Evolutionary conservation across 2,797 vertebrate species (phyloP).

Genomic region (Sebastes flavidus): DNA sequence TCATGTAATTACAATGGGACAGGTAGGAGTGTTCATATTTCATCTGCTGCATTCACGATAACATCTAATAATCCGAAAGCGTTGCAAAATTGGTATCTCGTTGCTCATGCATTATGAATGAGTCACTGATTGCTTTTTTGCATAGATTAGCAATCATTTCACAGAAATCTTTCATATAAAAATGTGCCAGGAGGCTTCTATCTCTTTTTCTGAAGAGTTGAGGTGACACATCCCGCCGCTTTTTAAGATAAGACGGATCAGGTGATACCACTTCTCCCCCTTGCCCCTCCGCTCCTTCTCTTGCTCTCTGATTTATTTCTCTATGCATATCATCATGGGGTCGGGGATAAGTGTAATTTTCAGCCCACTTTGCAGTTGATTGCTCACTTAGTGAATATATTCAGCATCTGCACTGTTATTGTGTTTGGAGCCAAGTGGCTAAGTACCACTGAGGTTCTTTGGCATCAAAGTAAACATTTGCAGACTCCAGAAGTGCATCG

Average conservation of each 20-base stretch:
- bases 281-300: slow-evolving; percentile 60
- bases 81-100: slow-evolving; percentile 82
- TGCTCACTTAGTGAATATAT: slow-evolving; percentile 82
- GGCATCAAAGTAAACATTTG: slow-evolving; percentile 72
- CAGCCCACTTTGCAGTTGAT: slow-evolving; percentile 78
- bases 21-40: slow-evolving; percentile 87
- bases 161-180: slow-evolving; percentile 82
- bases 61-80: slow-evolving; percentile 87
- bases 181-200: slow-evolving; percentile 74
- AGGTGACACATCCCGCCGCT: slow-evolving; percentile 74
- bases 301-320: slow-evolving; percentile 77
- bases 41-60: slow-evolving; percentile 84
- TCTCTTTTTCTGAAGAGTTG: slow-evolving; percentile 74
- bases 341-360: slow-evolving; percentile 77
- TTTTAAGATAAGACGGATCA: slow-evolving; percentile 80
- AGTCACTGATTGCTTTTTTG: slow-evolving; percentile 87
- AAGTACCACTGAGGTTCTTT: slow-evolving; percentile 62
- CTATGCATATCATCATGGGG: slow-evolving; percentile 76
- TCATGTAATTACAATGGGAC: slow-evolving; percentile 81
- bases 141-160: slow-evolving; percentile 91
- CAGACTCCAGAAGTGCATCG: slow-evolving; percentile 47
- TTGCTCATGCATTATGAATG: slow-evolving; percentile 89
- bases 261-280: slow-evolving; percentile 73
- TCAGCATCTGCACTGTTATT: slow-evolving; percentile 76
- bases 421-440: slow-evolving; percentile 70